These are phyloP conservation scores for Rachycentron canadum DNA, from an alignment of 2,797 vertebrate species.

Conservation along the genomic window DNA sequence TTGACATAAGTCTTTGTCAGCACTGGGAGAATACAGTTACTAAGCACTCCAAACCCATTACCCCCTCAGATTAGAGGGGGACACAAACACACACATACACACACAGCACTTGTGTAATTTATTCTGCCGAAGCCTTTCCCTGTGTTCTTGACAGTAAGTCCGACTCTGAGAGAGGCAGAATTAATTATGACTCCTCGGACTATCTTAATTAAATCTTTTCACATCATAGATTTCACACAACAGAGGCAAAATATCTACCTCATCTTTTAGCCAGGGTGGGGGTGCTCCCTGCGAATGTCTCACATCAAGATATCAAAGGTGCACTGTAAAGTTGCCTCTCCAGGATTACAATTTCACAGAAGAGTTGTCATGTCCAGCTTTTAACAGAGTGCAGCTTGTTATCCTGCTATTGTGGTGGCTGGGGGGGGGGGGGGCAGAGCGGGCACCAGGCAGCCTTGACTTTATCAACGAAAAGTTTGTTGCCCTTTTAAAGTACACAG, in stretches of 20 bases:
- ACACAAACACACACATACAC: constrained; percentile 24
- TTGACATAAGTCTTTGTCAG: constrained; percentile 51
- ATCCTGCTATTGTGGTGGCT: constrained; percentile 31
- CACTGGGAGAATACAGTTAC: constrained; percentile 54
- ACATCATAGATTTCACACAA: constrained; percentile 86
- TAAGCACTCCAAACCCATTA: constrained; percentile 39
- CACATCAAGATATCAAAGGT: constrained; percentile 81
- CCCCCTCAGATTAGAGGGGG: constrained; percentile 22
- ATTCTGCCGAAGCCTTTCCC: constrained; percentile 74
- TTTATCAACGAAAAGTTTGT: constrained; percentile 76
- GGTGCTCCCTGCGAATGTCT: constrained; percentile 55
- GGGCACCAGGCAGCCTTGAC: constrained; percentile 57
- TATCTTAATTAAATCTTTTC: constrained; percentile 92
- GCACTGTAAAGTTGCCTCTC: constrained; percentile 63
- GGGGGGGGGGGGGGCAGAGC: not conserved
- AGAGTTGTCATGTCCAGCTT: constrained; percentile 64
- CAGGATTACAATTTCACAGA: constrained; percentile 65
- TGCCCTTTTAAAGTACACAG: constrained; percentile 79
- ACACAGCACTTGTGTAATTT: constrained; percentile 70
- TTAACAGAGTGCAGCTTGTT: constrained; percentile 51
- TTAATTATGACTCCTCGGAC: constrained; percentile 85
- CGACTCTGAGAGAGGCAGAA: constrained; percentile 76
- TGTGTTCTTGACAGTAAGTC: constrained; percentile 84
- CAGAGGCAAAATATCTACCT: constrained; percentile 81
- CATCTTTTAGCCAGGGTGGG: constrained; percentile 67